Conservation (phyloP, 1,140 invertebrate genomes). For the Lasaia peninsularis region DNA sequence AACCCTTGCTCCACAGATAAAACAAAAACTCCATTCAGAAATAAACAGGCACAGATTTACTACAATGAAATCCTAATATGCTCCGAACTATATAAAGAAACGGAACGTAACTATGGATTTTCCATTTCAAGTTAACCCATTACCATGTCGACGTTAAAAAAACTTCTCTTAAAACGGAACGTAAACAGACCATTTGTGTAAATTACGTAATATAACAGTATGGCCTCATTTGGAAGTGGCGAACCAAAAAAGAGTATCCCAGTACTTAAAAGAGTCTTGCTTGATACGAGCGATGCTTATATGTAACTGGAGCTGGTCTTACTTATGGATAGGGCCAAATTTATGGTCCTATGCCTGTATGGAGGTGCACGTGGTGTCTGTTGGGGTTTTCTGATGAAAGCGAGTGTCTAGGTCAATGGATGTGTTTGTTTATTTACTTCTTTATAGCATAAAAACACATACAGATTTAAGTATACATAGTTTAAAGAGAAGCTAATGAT, state of each 20-base stretch:
- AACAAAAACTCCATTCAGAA: background rate
- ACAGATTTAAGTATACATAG: too few species aligned
- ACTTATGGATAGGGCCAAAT: constrained; percentile 51
- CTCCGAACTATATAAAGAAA: constrained; percentile 10
- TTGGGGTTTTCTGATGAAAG: constrained; percentile 36
- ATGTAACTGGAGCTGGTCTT: constrained; percentile 39
- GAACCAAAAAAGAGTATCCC: constrained; percentile 40
- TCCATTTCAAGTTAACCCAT: constrained; percentile 17
- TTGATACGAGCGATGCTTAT: constrained; percentile 40
- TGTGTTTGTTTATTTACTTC: background rate
- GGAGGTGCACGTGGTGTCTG: constrained; percentile 52
- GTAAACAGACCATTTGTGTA: constrained; percentile 32
- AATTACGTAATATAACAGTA: constrained; percentile 23
- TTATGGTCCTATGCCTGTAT: constrained; percentile 42
- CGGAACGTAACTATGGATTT: constrained; percentile 9
- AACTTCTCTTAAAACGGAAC: constrained; percentile 28
- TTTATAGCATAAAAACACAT: too few species aligned
- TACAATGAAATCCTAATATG: constrained; percentile 11
- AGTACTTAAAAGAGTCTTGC: constrained; percentile 39
- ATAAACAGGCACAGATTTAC: constrained; percentile 4
- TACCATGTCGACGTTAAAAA: constrained; percentile 27
- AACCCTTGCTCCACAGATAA: too few species aligned
- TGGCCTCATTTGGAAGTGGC: constrained; percentile 30
- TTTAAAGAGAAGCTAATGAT: too few species aligned
- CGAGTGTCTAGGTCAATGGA: constrained; percentile 22